Base-by-base conservation (phyloP, 2,888 invertebrate genomes). In the Acanthopleura granulata region DNA sequence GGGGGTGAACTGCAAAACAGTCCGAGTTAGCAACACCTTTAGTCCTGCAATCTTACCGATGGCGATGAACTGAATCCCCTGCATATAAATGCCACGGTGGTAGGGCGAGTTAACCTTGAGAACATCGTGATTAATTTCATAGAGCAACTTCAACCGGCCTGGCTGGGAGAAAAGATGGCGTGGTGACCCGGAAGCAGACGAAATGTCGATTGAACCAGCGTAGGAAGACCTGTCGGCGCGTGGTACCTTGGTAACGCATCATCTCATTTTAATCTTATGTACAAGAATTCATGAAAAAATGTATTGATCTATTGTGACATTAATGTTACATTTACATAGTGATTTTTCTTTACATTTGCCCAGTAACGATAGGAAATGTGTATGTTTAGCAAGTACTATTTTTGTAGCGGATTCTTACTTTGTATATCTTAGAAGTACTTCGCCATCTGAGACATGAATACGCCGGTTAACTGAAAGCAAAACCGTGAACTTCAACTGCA, bases 21-120 rank as follows among this genome's bases (percentile, higher is more conserved):
- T 40, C 40, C 40, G 9, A 40, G 40, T 40, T 40, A 40, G 40
- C 40, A 40, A 40, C 40, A 40, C 40, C 4, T 40, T 40, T 40
- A 40, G 9, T 40, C 40, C 40, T 40, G 40, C 29, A 27, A 66
- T 12, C 29, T 66, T 27, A 66, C 66, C 66, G 18, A 22, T 27
- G 66, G 25, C 25, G 66, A 66, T 66, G 66, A 27, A 6, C 27
- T 22, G 66, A 66, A 66, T 27, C 66, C 27, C 25, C 66, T 66
- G 66, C 66, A 66, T 66, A 66, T 27, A 66, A 66, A 27, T 66
- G 66, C 66, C 15, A 66, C 66, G 3, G 66, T 27, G 16, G 66
- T 12, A 25, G 84, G 85, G 75, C 81, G 81, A 51, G 81, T 76
- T 62, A 86, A 73, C 66, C 86, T 77, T 15, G 86, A 85, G 77